phyloP scores from a whole-genome alignment of 2,888 invertebrate species.

The Nowickia ferox region DNA sequence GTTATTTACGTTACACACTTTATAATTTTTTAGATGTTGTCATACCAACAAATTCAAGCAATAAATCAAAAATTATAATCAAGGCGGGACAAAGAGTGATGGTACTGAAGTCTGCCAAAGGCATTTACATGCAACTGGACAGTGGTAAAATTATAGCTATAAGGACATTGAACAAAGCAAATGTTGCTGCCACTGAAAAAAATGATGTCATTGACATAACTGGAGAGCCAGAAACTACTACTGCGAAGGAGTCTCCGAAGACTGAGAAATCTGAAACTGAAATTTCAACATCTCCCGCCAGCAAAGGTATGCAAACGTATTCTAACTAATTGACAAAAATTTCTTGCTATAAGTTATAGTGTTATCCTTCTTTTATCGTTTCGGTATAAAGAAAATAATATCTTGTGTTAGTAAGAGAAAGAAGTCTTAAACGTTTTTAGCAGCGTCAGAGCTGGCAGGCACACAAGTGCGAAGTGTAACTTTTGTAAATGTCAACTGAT shows the following conservation, averaged over 20 bases:
- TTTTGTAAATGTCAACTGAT: no score
- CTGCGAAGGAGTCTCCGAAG: slow-evolving; percentile 59
- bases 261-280: slow-evolving; percentile 64
- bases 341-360: neutral
- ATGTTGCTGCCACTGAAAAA: slow-evolving; percentile 76
- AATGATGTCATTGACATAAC: slow-evolving; percentile 80
- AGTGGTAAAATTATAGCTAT: slow-evolving; percentile 98
- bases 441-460: no score
- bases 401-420: no score
- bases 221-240: slow-evolving; percentile 73
- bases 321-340: no score
- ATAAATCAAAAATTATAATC: slow-evolving; percentile 94
- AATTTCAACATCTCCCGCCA: slow-evolving; percentile 24
- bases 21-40: slow-evolving; percentile 88
- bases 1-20: neutral
- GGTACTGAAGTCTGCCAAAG: slow-evolving; percentile 97
- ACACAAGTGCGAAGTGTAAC: no score
- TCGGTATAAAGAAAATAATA: neutral
- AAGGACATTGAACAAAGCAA: slow-evolving; percentile 82
- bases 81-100: slow-evolving; percentile 97
- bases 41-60: slow-evolving; percentile 95
- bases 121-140: slow-evolving; percentile 97
- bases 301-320: slow-evolving; percentile 45
- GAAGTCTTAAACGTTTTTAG: no score
- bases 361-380: neutral